Conservation (phyloP, 1,140 invertebrate genomes). For the Medauroidea extradentata region DNA sequence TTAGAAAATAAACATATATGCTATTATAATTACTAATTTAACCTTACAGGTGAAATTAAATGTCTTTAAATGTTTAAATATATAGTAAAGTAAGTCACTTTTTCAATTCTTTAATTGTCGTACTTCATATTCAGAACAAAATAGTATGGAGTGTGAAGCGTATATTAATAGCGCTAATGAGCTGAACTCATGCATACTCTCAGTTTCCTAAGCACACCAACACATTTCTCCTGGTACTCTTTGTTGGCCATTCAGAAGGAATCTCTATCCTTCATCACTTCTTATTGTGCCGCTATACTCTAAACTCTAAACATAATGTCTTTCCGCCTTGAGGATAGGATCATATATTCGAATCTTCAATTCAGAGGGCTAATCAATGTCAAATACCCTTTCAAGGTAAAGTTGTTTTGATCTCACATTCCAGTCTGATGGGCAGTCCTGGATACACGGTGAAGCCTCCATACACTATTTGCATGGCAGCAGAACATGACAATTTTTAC, state of each 20-base stretch:
- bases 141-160: too few relatives aligned
- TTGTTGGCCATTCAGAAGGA: slow-evolving; percentile 92
- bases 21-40: too few relatives aligned
- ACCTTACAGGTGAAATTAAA: too few relatives aligned
- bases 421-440: slow-evolving; percentile 93
- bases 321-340: slow-evolving; percentile 92
- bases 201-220: slow-evolving; percentile 64
- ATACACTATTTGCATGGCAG: too few relatives aligned
- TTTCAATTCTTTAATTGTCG: too few relatives aligned
- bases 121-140: too few relatives aligned
- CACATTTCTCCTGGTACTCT: slow-evolving; percentile 92
- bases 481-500: too few relatives aligned
- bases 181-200: slow-evolving; percentile 40
- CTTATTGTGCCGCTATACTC: slow-evolving; percentile 96
- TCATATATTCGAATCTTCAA: slow-evolving; percentile 99
- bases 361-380: slow-evolving; percentile 87
- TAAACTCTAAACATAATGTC: slow-evolving; percentile 99
- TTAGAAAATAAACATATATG: too few relatives aligned
- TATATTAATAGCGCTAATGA: background rate
- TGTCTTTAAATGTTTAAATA: too few relatives aligned
- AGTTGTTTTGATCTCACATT: slow-evolving; percentile 98
- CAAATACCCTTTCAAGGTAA: slow-evolving; percentile 93
- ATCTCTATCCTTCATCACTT: slow-evolving; percentile 96
- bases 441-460: slow-evolving; percentile 99
- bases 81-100: too few relatives aligned